Evolutionary conservation across 2,888 invertebrate species (phyloP).

Genomic region (Caenorhabditis zanzibari): DNA sequence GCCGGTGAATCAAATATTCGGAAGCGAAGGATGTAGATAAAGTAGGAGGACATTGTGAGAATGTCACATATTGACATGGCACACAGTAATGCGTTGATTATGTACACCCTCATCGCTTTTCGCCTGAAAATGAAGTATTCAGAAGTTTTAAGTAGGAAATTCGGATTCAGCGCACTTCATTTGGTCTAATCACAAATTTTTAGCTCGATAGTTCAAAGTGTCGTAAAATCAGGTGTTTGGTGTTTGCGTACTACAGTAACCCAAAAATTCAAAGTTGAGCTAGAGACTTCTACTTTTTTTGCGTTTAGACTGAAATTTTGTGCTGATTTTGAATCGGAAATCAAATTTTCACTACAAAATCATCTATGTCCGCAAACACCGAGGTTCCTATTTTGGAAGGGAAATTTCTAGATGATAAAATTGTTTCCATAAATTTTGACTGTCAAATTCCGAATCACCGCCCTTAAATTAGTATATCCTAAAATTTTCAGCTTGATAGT

Average conservation of each 20-base stretch:
- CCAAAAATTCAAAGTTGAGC: not conserved
- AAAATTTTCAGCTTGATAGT: not conserved
- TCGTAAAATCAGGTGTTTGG: not conserved
- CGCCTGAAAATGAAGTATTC: conserved; percentile 55
- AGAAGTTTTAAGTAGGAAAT: not conserved
- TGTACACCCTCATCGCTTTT: conserved; percentile 72
- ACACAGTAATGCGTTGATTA: conserved; percentile 73
- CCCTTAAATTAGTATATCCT: not conserved
- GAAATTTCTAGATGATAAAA: too few relatives aligned
- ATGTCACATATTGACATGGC: conserved; percentile 82
- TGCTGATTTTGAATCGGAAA: too few relatives aligned
- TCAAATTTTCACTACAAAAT: too few relatives aligned
- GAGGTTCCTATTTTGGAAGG: too few relatives aligned
- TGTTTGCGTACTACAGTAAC: not conserved
- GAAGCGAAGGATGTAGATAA: conserved; percentile 81
- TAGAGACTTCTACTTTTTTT: not conserved
- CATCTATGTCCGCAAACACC: too few relatives aligned
- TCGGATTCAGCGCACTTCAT: not conserved
- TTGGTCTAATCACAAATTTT: not conserved
- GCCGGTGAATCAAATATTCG: conserved; percentile 69
- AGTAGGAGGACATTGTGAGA: conserved; percentile 81
- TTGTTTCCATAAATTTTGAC: too few relatives aligned
- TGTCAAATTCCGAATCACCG: not conserved
- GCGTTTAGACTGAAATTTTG: not conserved
- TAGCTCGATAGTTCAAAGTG: not conserved